Base-by-base conservation (phyloP, 1,140 invertebrate genomes). In the Drosophila bipectinata region DNA sequence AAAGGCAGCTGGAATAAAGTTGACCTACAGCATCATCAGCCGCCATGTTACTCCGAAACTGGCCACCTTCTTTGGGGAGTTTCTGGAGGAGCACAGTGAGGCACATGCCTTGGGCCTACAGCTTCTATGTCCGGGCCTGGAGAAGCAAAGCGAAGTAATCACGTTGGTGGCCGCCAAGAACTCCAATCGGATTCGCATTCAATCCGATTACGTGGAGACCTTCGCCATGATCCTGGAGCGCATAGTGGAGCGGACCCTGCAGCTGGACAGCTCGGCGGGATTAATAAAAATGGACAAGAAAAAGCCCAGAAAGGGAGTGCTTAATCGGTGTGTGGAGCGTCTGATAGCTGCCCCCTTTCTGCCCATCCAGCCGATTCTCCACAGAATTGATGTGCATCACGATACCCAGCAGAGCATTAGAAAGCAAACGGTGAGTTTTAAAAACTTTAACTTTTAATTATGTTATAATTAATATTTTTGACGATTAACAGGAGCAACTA, bases 91-190 rank as follows among this genome's bases (percentile, higher is more conserved):
- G 18, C 62, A 90, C 2, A 79, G 64, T 30, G 90, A 90, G 34
- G 44, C 67, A 0, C 90, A 91, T 48, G 91, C 91, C 0, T 10
- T 90, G 28, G 91, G 91, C 0, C 30, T 92, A 7, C 69, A 73
- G n/a, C 21, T 91, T 12, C 72, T 91, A 1, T 89, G 84, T 15
- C 83, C 87, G 0, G 87, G 67, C 1, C 51, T 89, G 18, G 82
- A 91, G 4, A 87, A 80, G 52, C 59, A 80, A n/a, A 61, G 51
- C 2, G 89, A 91, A 32, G 32, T 82, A 21, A 82, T 91, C 12
- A 92, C 91, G 2, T 74, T 92, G 56, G 90, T 92, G 21, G 79
- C 85, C 1, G 91, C 90, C 6, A 92, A 91, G 58, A 91, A 91
- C 44, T 90, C 91, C 1, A 91, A 91, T 72, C 84, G 91, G 5